Evolutionary conservation across 2,797 vertebrate species (phyloP), one percentile per base, ranked within the genome.

Genomic region (Tenualosa thibaudeaui): DNA sequence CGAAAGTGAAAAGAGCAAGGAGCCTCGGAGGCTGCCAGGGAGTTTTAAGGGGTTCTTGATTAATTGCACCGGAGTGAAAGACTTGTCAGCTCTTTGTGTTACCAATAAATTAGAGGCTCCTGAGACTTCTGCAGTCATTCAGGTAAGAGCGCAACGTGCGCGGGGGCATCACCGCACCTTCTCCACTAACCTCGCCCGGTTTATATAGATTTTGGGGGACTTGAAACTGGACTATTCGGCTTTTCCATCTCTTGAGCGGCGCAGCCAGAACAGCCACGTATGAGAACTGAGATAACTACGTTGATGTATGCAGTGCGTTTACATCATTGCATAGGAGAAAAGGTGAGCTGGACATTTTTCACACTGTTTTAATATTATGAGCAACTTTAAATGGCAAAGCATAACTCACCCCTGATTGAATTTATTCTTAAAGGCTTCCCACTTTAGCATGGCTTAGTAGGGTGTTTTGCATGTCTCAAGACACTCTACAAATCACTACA

Each of bases 31-130:
- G 81, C 87, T 87, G 91, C 83, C 88, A 91, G 88, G 83, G 89
- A 90, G 88, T 89, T 88, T 90, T 87, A 89, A 81, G 86, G 86
- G 86, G 86, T 81, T 86, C 89, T 88, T 94, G 94, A 96, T 95
- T 95, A 93, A 96, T 96, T 92, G 90, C 91, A 82, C 90, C 51
- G 86, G 87, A 90, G 93, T 90, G 89, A 91, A 93, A 91, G 86
- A 89, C 90, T 90, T 92, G 93, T 94, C 90, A 90, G 46, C 89
- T 87, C 91, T 91, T 90, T 91, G 92, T 92, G 93, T 88, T 90
- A 87, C 92, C 92, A 91, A 93, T 95, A 95, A 93, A 93, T 94
- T 85, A 93, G 88, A 88, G 89, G 88, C 94, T 93, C 92, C 82
- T 50, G 93, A 92, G 94, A 93, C 91, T 87, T 90, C 88, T 88